Percentiles rank a stretch among this genome's conserved stretches.
Evolutionary conservation across 2,888 invertebrate genomes (phyloP).

Genomic region (Cephus spinipes): DNA sequence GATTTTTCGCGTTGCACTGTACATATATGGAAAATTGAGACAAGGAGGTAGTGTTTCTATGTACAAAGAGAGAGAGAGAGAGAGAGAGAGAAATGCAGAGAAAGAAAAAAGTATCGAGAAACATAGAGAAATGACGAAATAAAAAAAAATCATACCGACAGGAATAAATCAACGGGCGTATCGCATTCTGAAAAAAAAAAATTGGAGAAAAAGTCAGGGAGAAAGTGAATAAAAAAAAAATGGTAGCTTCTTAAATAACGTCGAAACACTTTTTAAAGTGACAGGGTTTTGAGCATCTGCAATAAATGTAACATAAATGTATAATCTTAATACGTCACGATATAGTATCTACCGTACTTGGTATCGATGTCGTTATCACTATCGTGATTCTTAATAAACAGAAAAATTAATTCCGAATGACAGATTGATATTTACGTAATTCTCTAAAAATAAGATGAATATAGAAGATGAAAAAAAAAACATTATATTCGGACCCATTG

Average conservation of each 20-base stretch:
- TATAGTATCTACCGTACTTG: slow-evolving; percentile 43
- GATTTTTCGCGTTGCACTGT: background rate
- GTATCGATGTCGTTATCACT: slow-evolving; percentile 35
- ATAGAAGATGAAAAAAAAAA: background rate
- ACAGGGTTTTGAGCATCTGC: slow-evolving; percentile 55
- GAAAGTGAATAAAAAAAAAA: slow-evolving; percentile 6
- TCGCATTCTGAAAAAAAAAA: background rate
- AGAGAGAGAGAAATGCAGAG: background rate
- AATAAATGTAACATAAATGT: slow-evolving; percentile 61
- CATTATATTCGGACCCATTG: background rate
- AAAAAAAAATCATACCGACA: background rate
- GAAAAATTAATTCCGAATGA: background rate
- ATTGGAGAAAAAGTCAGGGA: slow-evolving; percentile 12
- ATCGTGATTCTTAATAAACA: background rate
- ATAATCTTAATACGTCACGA: slow-evolving; percentile 54
- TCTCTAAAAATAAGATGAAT: background rate
- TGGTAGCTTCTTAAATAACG: background rate
- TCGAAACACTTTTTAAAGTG: slow-evolving; percentile 42
- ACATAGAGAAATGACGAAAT: background rate
- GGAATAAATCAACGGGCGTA: slow-evolving; percentile 1
- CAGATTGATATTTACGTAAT: background rate
- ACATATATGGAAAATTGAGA: background rate
- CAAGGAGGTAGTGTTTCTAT: slow-evolving; percentile 1
- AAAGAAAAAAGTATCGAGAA: background rate
- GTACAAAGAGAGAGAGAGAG: slow-evolving; percentile 15